These are phyloP conservation scores for Trichonephila inaurata DNA, from an alignment of 1,140 invertebrate genomes.

Conservation along the genomic window DNA sequence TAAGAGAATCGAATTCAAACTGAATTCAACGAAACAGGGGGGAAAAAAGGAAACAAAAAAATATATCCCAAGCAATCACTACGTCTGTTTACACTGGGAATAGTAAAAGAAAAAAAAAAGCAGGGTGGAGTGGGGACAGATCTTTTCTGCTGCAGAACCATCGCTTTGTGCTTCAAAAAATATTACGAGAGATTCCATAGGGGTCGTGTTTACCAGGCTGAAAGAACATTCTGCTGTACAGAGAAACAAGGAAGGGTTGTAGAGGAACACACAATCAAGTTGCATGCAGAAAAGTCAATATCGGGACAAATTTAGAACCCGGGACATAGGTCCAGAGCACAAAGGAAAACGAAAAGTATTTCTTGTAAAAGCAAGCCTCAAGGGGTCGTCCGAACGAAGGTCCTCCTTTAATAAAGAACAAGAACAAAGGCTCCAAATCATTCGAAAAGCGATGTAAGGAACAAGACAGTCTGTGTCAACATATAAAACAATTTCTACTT, in stretches of 20 bases:
- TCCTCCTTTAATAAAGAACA: conserved; percentile 62
- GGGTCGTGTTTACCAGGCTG: conserved; percentile 51
- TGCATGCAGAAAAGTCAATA: conserved; percentile 62
- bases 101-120: neutral
- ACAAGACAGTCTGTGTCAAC: conserved; percentile 56
- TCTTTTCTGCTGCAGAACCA: neutral
- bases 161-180: conserved; percentile 40
- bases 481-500: conserved; percentile 69
- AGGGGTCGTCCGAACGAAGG: neutral
- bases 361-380: conserved; percentile 34
- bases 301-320: conserved; percentile 49
- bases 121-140: too few species aligned
- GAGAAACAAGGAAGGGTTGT: conserved; percentile 8
- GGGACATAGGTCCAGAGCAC: neutral
- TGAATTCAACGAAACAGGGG: neutral
- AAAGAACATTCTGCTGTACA: neutral
- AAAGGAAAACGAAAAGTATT: conserved; percentile 37
- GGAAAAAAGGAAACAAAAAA: neutral
- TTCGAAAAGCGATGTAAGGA: conserved; percentile 42
- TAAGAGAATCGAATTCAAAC: neutral
- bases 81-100: conserved; percentile 27
- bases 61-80: conserved; percentile 34
- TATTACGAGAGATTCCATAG: conserved; percentile 55
- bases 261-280: conserved; percentile 45
- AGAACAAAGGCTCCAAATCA: conserved; percentile 23